These are phyloP conservation scores for Petromus typicus DNA, from an alignment of 2,113 vertebrate species.

Conservation along the genomic window DNA sequence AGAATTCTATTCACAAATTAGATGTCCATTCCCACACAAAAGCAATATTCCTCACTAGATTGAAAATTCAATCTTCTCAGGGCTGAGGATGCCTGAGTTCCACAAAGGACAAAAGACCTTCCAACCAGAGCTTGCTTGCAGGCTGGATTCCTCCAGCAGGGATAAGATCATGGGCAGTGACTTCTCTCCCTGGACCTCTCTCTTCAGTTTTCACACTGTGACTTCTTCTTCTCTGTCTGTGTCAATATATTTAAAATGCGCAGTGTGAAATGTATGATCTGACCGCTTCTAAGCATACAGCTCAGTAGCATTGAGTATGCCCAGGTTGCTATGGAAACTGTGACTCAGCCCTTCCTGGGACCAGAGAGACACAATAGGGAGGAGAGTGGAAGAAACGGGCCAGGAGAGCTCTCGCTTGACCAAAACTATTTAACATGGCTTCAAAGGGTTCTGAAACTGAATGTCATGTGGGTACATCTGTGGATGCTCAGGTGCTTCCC, in stretches of 20 bases:
- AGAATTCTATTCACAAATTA: background rate
- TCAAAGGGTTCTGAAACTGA: background rate
- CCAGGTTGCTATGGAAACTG: background rate
- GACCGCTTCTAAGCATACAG: background rate
- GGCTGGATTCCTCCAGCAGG: background rate
- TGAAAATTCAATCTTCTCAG: background rate
- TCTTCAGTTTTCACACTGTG: background rate
- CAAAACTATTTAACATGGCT: background rate
- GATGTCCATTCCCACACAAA: background rate
- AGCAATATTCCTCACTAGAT: background rate
- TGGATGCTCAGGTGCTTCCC: background rate
- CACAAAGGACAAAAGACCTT: background rate
- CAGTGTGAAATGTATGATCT: background rate
- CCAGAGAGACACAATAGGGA: background rate
- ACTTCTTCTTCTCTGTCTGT: background rate
- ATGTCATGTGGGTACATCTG: background rate
- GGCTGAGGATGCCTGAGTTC: background rate
- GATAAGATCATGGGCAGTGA: too few species aligned
- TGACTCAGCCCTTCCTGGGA: background rate
- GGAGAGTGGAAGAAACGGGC: background rate
- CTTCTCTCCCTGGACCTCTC: background rate
- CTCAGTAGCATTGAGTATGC: background rate
- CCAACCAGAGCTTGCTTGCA: too few species aligned
- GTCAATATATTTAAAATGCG: background rate
- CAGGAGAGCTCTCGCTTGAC: background rate